Percentiles rank a stretch among this genome's conserved stretches.
Conservation (phyloP, 2,113 vertebrate species). For the Lepus timidus region DNA sequence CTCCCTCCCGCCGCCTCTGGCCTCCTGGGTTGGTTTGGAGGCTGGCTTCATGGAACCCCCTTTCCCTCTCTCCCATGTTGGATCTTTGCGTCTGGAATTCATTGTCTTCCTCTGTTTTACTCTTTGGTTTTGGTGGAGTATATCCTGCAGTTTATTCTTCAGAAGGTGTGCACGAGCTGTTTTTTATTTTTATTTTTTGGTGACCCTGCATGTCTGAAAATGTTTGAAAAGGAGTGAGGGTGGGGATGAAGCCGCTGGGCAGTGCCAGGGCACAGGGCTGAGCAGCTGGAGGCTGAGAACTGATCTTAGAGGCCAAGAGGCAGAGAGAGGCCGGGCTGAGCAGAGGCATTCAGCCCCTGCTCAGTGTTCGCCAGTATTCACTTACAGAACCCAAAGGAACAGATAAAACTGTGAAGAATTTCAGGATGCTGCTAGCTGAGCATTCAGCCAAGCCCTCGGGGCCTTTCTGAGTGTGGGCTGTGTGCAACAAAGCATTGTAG, state of each 20-base stretch:
- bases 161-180: background rate
- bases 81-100: constrained; percentile 4
- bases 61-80: background rate
- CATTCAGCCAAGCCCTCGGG: background rate
- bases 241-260: background rate
- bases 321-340: background rate
- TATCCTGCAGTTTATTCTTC: constrained; percentile 34
- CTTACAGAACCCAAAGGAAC: constrained; percentile 9
- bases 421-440: background rate
- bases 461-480: background rate
- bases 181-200: background rate
- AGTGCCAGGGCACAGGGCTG: background rate
- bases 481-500: background rate
- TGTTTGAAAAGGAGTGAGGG: background rate
- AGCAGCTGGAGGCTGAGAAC: background rate
- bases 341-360: background rate
- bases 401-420: constrained; percentile 4
- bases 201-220: background rate
- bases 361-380: background rate
- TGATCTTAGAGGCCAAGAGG: background rate
- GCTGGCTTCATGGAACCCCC: background rate
- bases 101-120: background rate
- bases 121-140: constrained; percentile 11
- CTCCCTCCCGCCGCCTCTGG: background rate
- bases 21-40: background rate